phyloP scores from a whole-genome alignment of 1,140 invertebrate genomes.

The Orchesella cincta region DNA sequence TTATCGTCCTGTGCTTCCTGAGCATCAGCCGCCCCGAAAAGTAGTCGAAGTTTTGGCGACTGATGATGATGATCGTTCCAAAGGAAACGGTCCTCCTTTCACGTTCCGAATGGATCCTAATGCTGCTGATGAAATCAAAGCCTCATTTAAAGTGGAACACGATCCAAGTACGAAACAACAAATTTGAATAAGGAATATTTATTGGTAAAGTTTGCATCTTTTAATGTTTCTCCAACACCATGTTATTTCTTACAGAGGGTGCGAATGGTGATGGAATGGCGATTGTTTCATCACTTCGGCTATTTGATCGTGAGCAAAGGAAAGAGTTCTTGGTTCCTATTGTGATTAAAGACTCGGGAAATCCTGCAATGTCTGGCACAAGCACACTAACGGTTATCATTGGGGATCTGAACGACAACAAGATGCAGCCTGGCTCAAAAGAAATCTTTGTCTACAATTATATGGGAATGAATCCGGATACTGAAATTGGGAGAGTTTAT shows the following conservation, averaged over 20 bases:
- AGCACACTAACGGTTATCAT: constrained; percentile 93
- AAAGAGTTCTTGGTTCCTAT: constrained; percentile 94
- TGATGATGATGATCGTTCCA: constrained; percentile 91
- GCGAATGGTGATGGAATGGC: constrained; percentile 95
- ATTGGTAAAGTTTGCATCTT: too few relatives aligned
- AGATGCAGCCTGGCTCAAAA: constrained; percentile 93
- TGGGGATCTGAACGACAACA: constrained; percentile 94
- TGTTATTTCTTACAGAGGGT: constrained; percentile 67
- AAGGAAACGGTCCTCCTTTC: constrained; percentile 92
- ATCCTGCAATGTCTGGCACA: constrained; percentile 87
- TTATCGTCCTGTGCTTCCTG: constrained; percentile 86
- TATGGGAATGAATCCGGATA: constrained; percentile 85
- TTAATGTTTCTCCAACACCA: too few relatives aligned
- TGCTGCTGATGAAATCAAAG: constrained; percentile 85
- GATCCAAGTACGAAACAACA: constrained; percentile 75
- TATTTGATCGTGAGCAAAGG: constrained; percentile 92
- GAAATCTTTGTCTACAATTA: constrained; percentile 97
- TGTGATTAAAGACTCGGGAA: constrained; percentile 87
- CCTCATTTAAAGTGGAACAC: constrained; percentile 91
- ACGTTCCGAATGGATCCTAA: constrained; percentile 89
- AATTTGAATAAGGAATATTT: too few relatives aligned
- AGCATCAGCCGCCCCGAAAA: constrained; percentile 84
- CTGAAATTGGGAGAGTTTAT: constrained; percentile 91
- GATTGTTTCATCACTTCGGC: constrained; percentile 79
- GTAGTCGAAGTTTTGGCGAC: constrained; percentile 91